phyloP scores from a whole-genome alignment of 2,797 vertebrate species.

The Syngnathus rostellatus region DNA sequence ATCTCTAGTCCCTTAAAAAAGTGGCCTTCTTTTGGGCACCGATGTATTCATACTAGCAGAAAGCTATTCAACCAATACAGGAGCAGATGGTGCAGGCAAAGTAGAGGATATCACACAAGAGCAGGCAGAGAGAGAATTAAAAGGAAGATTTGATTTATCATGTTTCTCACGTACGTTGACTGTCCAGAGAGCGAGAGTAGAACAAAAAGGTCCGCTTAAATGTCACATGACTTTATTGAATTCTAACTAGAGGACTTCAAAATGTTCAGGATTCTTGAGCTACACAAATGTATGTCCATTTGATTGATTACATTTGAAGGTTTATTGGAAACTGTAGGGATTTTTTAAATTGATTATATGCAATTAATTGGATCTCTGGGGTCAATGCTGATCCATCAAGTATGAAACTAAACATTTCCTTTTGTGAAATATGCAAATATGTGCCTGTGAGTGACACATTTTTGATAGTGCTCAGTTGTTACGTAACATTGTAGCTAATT shows the following conservation, averaged over 20 bases:
- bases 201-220: background rate
- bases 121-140: background rate
- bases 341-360: background rate
- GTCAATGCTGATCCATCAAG: background rate
- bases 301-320: background rate
- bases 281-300: background rate
- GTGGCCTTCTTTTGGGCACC: background rate
- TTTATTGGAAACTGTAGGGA: no score
- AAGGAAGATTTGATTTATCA: background rate
- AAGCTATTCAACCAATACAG: background rate
- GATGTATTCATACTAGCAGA: background rate
- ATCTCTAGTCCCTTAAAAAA: background rate
- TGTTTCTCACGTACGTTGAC: background rate
- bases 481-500: no score
- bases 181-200: background rate
- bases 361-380: background rate
- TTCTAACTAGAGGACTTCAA: background rate
- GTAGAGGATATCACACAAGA: background rate
- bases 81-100: background rate
- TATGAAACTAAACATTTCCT: background rate
- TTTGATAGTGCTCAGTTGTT: background rate
- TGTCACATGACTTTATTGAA: background rate
- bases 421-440: background rate
- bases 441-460: background rate
- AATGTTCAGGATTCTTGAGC: background rate